phyloP scores from a whole-genome alignment of 2,113 vertebrate genomes.

The Kryptolebias marmoratus region DNA sequence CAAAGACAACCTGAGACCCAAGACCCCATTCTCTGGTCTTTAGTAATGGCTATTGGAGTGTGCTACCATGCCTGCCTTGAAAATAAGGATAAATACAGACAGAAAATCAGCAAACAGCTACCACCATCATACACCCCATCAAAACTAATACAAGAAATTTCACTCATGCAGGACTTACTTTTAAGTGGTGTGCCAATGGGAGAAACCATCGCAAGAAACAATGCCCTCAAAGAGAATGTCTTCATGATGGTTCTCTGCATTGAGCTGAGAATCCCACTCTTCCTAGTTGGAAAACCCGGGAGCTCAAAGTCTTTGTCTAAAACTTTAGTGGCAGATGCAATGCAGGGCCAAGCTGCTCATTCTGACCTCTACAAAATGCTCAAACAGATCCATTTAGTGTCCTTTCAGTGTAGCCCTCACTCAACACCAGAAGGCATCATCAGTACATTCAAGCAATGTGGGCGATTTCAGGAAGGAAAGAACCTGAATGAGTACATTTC shows the following conservation, averaged over 20 bases:
- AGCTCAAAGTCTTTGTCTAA: constrained; percentile 98
- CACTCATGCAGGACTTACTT: constrained; percentile 87
- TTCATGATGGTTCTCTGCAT: constrained; percentile 99
- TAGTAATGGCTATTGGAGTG: constrained; percentile 88
- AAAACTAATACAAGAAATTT: constrained; percentile 86
- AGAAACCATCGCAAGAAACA: constrained; percentile 90
- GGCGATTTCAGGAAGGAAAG: constrained; percentile 95
- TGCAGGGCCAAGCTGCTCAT: constrained; percentile 92
- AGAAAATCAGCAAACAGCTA: constrained; percentile 77
- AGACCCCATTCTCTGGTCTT: constrained; percentile 85
- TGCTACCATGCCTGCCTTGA: constrained; percentile 95
- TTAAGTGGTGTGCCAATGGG: constrained; percentile 84
- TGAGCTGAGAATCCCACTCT: constrained; percentile 93
- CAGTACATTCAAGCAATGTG: constrained; percentile 93
- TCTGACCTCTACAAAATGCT: constrained; percentile 88
- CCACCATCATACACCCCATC: constrained; percentile 68
- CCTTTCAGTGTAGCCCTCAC: constrained; percentile 97
- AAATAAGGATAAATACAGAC: constrained; percentile 83
- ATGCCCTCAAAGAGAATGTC: constrained; percentile 94
- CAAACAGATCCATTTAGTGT: constrained; percentile 94
- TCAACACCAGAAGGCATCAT: constrained; percentile 97
- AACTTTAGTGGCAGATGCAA: constrained; percentile 93
- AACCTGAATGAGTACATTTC: constrained; percentile 91
- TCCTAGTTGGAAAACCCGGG: constrained; percentile 96
- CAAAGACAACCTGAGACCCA: neutral